Base-by-base conservation (phyloP, 1,140 invertebrate species). In the Scaptodrosophila lebanonensis region DNA sequence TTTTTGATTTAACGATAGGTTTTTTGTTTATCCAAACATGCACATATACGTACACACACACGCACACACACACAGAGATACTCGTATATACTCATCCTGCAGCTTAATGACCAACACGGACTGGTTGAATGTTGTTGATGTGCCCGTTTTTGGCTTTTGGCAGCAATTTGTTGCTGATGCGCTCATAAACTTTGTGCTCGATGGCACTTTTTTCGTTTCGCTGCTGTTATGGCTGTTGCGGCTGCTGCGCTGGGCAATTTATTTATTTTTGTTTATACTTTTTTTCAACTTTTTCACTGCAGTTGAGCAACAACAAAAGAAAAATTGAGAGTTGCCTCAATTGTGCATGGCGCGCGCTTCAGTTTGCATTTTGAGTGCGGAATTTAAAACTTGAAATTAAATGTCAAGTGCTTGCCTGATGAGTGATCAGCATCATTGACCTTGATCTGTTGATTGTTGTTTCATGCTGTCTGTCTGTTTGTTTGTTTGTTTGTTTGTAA, bases 1-100 rank as follows among this genome's bases (percentile, higher is more conserved):
- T 73, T 79, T 77, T 79, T 79, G 73, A 79, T 73, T 79, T 79
- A 77, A 77, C 72, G 72, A 79, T 77, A 73, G 72, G 29, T 65
- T 13, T 27, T 32, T 56, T 54, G 20, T 49, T 75, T 75, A 49
- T 53, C 22, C 22, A 3, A 8, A 25, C 3, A 25, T 25, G n/a
- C n/a, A n/a, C n/a, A n/a, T n/a, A n/a, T n/a, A n/a, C n/a, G n/a
- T n/a, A n/a, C n/a, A n/a, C n/a, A 25, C 22, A 25, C 22, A 4
- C 22, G 8, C 3, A 25, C 8, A 25, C 22, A 4, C 22, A 25
- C 22, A 25, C 22, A 25, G 22, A 25, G 3, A 25, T 25, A 25
- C 22, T 25, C 22, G 8, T 25, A 25, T 25, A 25, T 25, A 25
- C 22, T 4, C 22, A 25, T n/a, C n/a, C 22, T 25, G 22, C 30